Conservation (phyloP, 2,888 invertebrate species). For the Stegana nigrithorax region DNA sequence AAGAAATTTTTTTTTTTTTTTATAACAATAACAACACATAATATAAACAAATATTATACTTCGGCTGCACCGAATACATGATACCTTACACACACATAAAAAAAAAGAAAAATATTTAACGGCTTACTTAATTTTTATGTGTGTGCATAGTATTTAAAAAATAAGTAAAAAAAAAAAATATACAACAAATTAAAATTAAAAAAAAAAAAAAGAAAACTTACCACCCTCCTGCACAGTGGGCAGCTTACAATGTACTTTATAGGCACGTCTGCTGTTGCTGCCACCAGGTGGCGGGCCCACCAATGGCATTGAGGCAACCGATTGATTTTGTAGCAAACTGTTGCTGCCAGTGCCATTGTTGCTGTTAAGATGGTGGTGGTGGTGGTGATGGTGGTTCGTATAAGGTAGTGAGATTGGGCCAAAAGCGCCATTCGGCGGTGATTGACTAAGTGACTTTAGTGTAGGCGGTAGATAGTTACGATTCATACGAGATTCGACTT, state of each 20-base stretch:
- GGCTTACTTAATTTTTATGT: no score
- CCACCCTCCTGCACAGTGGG: slow-evolving; percentile 84
- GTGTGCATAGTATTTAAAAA: no score
- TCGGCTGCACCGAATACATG: no score
- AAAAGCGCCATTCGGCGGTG: slow-evolving; percentile 51
- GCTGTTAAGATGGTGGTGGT: slow-evolving; percentile 21
- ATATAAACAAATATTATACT: not conserved
- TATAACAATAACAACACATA: no score
- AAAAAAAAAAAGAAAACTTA: slow-evolving; percentile 68
- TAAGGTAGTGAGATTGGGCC: slow-evolving; percentile 36
- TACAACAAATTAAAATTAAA: slow-evolving; percentile 23
- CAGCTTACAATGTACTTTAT: slow-evolving; percentile 65
- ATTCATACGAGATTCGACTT: slow-evolving; percentile 90
- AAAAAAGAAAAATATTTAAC: no score
- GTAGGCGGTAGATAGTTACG: slow-evolving; percentile 82
- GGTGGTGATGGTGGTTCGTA: slow-evolving; percentile 26
- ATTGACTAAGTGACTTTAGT: slow-evolving; percentile 64
- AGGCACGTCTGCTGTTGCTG: slow-evolving; percentile 58
- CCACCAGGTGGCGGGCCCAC: slow-evolving; percentile 47
- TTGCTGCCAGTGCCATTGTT: slow-evolving; percentile 34
- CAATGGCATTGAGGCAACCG: slow-evolving; percentile 39
- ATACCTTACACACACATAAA: no score
- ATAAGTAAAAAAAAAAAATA: slow-evolving; percentile 19
- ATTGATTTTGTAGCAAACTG: slow-evolving; percentile 22
- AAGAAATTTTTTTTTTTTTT: not conserved